A percentile compares a stretch with the other conserved stretches of the same genome.
These are phyloP conservation scores for Gnatocerus cornutus DNA, from an alignment of 2,888 invertebrate genomes.

Conservation along the genomic window DNA sequence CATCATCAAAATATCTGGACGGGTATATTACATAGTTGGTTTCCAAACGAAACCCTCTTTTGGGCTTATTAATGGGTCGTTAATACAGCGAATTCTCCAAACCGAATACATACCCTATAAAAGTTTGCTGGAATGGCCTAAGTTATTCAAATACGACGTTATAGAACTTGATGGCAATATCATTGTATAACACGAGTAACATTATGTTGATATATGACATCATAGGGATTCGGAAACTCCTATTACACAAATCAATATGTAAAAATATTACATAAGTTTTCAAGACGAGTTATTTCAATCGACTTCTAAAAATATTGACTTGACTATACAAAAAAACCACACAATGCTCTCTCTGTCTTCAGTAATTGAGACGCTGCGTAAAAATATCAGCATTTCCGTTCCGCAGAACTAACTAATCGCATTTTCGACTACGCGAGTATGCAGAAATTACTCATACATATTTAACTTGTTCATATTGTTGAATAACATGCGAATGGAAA, in stretches of 20 bases:
- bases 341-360: too few species aligned
- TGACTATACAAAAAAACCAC: not conserved
- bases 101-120: conserved; percentile 33
- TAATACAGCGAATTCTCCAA: conserved; percentile 35
- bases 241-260: conserved; percentile 56
- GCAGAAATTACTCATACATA: conserved; percentile 33
- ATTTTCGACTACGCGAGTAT: conserved; percentile 31
- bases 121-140: conserved; percentile 45
- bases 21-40: conserved; percentile 39
- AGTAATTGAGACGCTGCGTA: too few species aligned
- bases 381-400: not conserved
- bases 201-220: conserved; percentile 58
- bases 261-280: conserved; percentile 48
- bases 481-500: conserved; percentile 30
- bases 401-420: conserved; percentile 8
- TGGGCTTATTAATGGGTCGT: conserved; percentile 40
- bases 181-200: conserved; percentile 54
- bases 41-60: conserved; percentile 34
- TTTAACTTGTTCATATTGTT: conserved; percentile 27
- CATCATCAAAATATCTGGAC: conserved; percentile 38
- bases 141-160: conserved; percentile 46
- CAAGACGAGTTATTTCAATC: conserved; percentile 37
- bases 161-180: conserved; percentile 49
- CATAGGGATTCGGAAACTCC: conserved; percentile 55
- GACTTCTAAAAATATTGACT: conserved; percentile 42